These are phyloP conservation scores for Osmerus eperlanus DNA, from an alignment of 2,113 vertebrate species.

Conservation along the genomic window DNA sequence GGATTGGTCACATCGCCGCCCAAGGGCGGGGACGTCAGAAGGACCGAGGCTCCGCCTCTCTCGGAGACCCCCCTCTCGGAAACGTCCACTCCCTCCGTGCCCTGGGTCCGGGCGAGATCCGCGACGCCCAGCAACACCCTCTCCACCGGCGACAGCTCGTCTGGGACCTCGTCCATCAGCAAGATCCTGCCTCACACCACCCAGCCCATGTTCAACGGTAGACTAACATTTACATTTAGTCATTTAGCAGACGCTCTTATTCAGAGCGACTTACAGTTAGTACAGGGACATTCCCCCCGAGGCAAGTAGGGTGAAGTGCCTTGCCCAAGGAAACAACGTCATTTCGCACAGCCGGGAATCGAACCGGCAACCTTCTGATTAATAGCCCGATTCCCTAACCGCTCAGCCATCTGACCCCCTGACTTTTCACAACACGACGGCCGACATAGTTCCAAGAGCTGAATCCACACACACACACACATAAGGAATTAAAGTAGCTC, in stretches of 20 bases:
- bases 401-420: too few species aligned
- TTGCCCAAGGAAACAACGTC: too few species aligned
- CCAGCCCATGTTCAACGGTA: slow-evolving; percentile 88
- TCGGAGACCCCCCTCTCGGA: slow-evolving; percentile 63
- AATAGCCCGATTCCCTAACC: too few species aligned
- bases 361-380: too few species aligned
- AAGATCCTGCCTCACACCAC: slow-evolving; percentile 82
- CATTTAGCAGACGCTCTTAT: too few species aligned
- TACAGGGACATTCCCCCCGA: too few species aligned
- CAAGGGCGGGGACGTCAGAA: neutral
- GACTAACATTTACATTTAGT: slow-evolving; percentile 21
- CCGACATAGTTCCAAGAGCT: too few species aligned
- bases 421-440: neutral
- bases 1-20: neutral
- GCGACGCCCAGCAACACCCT: slow-evolving; percentile 48
- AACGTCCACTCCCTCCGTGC: slow-evolving; percentile 70
- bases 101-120: slow-evolving; percentile 35
- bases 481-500: too few species aligned
- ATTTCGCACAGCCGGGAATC: too few species aligned
- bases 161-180: slow-evolving; percentile 68
- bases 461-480: too few species aligned
- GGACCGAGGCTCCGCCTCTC: slow-evolving; percentile 32
- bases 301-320: too few species aligned
- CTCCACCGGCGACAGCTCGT: slow-evolving; percentile 42
- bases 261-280: too few species aligned